These are phyloP conservation scores for Heliconius congener DNA, from an alignment of 1,140 invertebrate genomes.

Conservation along the genomic window DNA sequence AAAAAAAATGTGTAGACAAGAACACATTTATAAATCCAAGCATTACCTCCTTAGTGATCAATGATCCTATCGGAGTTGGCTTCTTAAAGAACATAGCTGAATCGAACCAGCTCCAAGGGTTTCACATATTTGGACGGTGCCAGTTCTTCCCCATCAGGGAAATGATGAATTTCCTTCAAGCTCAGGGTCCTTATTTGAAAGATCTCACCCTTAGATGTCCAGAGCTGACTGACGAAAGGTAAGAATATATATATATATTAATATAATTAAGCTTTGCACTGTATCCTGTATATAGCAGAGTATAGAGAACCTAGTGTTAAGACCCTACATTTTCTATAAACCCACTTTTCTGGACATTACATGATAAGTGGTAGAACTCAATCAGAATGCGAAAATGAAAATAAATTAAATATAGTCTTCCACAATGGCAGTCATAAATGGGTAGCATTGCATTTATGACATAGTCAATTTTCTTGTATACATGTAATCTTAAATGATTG, in stretches of 20 bases:
- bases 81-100: conserved; percentile 24
- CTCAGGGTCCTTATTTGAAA: conserved; percentile 26
- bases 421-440: too few relatives aligned
- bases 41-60: conserved; percentile 41
- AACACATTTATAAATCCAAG: neutral
- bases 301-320: too few relatives aligned
- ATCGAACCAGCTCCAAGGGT: conserved; percentile 1
- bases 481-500: too few relatives aligned
- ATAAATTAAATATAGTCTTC: too few relatives aligned
- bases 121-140: conserved; percentile 51
- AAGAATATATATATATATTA: neutral
- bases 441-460: too few relatives aligned
- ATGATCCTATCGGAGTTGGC: conserved; percentile 34
- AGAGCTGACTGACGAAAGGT: conserved; percentile 39
- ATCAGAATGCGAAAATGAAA: too few relatives aligned
- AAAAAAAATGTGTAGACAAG: conserved; percentile 13
- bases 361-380: too few relatives aligned
- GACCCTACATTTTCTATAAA: too few relatives aligned
- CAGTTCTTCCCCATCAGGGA: conserved; percentile 30
- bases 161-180: conserved; percentile 32
- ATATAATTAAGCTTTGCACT: too few relatives aligned
- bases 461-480: too few relatives aligned
- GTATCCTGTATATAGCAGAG: too few relatives aligned
- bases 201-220: conserved; percentile 48
- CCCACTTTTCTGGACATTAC: too few relatives aligned